Evolutionary conservation across 2,797 vertebrate genomes (phyloP).

Genomic region (Scleropages formosus): DNA sequence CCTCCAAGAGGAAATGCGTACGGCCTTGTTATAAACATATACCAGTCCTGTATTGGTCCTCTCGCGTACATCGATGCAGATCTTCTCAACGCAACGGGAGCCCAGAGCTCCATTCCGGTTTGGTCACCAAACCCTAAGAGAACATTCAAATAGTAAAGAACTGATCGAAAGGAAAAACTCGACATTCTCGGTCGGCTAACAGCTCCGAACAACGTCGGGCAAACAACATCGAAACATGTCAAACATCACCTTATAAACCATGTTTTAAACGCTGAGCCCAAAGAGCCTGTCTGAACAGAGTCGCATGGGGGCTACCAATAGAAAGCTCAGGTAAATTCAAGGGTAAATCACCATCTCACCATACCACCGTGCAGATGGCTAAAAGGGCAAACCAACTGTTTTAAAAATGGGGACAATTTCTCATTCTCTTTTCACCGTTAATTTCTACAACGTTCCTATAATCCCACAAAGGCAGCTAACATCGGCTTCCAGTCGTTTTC

Average conservation of each 20-base stretch:
- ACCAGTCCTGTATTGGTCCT: not conserved
- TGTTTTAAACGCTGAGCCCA: not conserved
- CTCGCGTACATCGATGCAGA: not conserved
- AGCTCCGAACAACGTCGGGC: not conserved
- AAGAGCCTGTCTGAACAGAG: not conserved
- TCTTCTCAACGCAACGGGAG: not conserved
- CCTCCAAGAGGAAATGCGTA: not conserved
- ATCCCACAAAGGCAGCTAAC: not conserved
- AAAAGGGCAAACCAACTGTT: conserved; percentile 6
- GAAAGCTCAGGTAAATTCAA: not conserved
- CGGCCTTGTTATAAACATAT: not conserved
- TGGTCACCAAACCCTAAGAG: too few relatives aligned
- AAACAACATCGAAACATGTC: not conserved
- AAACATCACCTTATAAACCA: conserved; percentile 2
- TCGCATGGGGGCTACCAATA: too few relatives aligned
- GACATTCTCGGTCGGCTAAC: not conserved
- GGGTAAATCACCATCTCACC: not conserved
- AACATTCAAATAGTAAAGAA: not conserved
- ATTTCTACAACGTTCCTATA: not conserved
- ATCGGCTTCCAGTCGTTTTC: not conserved
- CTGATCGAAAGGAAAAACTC: not conserved
- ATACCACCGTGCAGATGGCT: not conserved
- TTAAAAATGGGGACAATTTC: conserved; percentile 6
- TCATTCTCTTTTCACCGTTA: not conserved
- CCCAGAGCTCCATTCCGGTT: too few relatives aligned